Evolutionary conservation across 1,140 invertebrate genomes (phyloP).

Genomic region (Teleogryllus occipitalis): DNA sequence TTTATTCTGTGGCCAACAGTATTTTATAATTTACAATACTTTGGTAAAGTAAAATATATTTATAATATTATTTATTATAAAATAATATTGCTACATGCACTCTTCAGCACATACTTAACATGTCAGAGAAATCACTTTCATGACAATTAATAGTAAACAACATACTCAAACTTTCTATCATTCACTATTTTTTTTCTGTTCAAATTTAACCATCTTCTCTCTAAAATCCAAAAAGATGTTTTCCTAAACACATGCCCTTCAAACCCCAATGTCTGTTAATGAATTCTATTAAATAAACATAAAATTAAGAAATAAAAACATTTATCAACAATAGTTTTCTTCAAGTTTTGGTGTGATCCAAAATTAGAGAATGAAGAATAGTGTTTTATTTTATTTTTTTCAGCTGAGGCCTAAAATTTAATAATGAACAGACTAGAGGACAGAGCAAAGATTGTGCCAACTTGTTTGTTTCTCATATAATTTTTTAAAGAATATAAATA

Average conservation of each 20-base stretch:
- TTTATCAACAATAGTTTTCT: not conserved
- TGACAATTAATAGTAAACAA: not conserved
- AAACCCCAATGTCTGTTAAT: not conserved
- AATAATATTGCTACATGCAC: not conserved
- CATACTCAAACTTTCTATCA: not conserved
- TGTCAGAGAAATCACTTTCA: not conserved
- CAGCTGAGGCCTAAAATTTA: not conserved
- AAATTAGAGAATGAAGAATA: not conserved
- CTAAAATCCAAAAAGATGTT: not conserved
- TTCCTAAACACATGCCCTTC: not conserved
- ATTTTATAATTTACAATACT: too few relatives aligned
- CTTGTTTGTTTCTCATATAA: constrained; percentile 2
- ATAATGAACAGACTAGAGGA: not conserved
- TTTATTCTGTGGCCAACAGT: too few relatives aligned
- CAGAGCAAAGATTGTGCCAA: constrained; percentile 3
- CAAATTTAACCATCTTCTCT: not conserved
- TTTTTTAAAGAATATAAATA: not conserved
- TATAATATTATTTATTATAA: not conserved
- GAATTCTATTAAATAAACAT: not conserved
- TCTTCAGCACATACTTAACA: not conserved
- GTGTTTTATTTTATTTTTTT: not conserved
- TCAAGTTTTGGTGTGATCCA: not conserved
- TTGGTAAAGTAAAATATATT: too few relatives aligned
- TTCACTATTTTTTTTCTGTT: not conserved
- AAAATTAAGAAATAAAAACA: not conserved